These are phyloP conservation scores for Morpho deidamia DNA, from an alignment of 2,888 invertebrate species.

Conservation along the genomic window DNA sequence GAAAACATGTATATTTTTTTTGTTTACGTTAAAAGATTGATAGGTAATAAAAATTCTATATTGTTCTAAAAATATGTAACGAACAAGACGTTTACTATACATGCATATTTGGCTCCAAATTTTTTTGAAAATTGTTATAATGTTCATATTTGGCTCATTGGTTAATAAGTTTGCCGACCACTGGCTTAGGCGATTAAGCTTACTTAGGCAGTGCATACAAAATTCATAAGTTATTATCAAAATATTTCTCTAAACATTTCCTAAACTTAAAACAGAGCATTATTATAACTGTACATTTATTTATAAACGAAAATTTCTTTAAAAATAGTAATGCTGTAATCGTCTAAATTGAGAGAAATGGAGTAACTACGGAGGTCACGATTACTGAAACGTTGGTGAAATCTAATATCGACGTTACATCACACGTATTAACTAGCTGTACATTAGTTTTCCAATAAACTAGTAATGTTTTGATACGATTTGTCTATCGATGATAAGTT, in stretches of 20 bases:
- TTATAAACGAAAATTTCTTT: conserved; percentile 58
- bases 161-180: too few relatives aligned
- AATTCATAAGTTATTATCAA: too few relatives aligned
- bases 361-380: conserved; percentile 45
- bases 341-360: conserved; percentile 63
- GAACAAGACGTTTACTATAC: too few relatives aligned
- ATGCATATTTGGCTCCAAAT: too few relatives aligned
- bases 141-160: too few relatives aligned
- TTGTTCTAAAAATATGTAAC: too few relatives aligned
- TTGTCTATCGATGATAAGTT: background rate
- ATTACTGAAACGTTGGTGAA: conserved; percentile 29
- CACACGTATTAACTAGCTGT: background rate
- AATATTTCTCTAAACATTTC: conserved; percentile 5
- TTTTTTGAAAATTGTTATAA: too few relatives aligned
- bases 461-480: background rate
- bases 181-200: too few relatives aligned
- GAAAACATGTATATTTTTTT: too few relatives aligned
- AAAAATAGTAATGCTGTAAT: conserved; percentile 60
- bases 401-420: conserved; percentile 19
- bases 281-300: conserved; percentile 42
- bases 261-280: conserved; percentile 30
- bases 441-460: background rate
- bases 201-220: too few relatives aligned
- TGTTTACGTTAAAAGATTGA: too few relatives aligned
- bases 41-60: too few relatives aligned